Conservation (phyloP, 2,113 vertebrate species). For the Cromileptes altivelis region DNA sequence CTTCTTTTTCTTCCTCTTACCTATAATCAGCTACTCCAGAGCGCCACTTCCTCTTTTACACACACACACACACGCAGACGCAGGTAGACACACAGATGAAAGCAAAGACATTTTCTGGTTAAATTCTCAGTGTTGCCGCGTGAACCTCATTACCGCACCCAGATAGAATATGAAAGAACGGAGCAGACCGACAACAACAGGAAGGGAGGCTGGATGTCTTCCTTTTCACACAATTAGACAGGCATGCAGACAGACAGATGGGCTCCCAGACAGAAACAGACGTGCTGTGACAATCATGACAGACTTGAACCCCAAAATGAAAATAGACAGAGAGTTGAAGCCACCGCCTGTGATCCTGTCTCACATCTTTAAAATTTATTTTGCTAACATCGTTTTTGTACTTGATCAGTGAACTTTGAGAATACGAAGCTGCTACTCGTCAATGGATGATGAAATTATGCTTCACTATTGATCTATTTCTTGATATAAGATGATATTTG, state of each 20-base stretch:
- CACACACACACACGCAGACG: background rate
- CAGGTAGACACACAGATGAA: constrained; percentile 24
- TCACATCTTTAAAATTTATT: background rate
- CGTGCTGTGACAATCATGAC: constrained; percentile 32
- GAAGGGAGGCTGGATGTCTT: constrained; percentile 23
- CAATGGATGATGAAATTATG: background rate
- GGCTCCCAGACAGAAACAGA: constrained; percentile 37
- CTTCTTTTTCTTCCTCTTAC: constrained; percentile 9
- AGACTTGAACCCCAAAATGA: constrained; percentile 9
- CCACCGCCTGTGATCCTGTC: background rate
- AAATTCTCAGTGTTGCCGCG: constrained; percentile 45
- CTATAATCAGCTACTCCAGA: background rate
- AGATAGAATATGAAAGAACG: constrained; percentile 56
- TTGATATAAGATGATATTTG: background rate
- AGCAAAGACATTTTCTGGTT: constrained; percentile 41
- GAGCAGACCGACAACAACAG: constrained; percentile 30
- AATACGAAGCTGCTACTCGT: background rate
- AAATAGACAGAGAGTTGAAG: background rate
- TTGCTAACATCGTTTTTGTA: background rate
- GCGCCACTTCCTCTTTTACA: background rate
- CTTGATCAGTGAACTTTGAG: constrained; percentile 1
- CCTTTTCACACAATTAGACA: constrained; percentile 48
- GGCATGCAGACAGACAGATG: constrained; percentile 45
- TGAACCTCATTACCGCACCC: constrained; percentile 60
- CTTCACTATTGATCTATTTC: background rate